Base-by-base conservation (phyloP, 1,140 invertebrate genomes). In the Drosophila tropicalis region DNA sequence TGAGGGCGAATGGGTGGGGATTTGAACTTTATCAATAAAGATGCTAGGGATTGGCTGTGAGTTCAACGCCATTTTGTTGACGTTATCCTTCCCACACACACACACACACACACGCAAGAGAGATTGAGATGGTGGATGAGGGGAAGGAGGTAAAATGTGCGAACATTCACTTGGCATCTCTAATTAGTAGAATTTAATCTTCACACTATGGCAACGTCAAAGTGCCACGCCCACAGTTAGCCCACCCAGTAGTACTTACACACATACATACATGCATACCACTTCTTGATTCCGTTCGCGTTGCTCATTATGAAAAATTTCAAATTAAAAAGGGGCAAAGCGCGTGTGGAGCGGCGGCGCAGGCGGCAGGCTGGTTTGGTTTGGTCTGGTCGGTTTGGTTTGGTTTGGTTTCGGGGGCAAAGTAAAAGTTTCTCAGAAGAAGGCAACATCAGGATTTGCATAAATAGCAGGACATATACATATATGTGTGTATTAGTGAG, bases 121-220 rank as follows among this genome's bases (percentile, higher is more conserved):
- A 39, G 36, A 36, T 9, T 9, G 34, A 39, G 36, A 13, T 5
- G 4, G 36, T 12, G 36, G 10, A 3, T 2, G 36, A 39, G 12
- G 36, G 12, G 12, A 12, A 12, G 36, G 36, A 12, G 36, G 36
- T 9, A 9, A 87, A 76, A 85, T 87, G 83, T 79, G 83, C 79
- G 79, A 86, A 87, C 83, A 86, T 83, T 79, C 84, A 89, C 84
- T 89, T 79, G 84, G 86, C 84, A 87, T 89, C 84, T 89, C 84
- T 89, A 89, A 89, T 89, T 89, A 89, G 84, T 89, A 81, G 84
- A 89, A 89, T 89, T 89, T 89, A 89, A 89, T 89, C 84, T 89
- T 89, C 84, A 89, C 84, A 89, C 84, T 89, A 89, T 89, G 84
- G 84, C 84, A 89, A 89, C 84, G 83, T 73, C 79, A 86, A 77